phyloP scores from a whole-genome alignment of 2,888 invertebrate species.

The Salticus scenicus region DNA sequence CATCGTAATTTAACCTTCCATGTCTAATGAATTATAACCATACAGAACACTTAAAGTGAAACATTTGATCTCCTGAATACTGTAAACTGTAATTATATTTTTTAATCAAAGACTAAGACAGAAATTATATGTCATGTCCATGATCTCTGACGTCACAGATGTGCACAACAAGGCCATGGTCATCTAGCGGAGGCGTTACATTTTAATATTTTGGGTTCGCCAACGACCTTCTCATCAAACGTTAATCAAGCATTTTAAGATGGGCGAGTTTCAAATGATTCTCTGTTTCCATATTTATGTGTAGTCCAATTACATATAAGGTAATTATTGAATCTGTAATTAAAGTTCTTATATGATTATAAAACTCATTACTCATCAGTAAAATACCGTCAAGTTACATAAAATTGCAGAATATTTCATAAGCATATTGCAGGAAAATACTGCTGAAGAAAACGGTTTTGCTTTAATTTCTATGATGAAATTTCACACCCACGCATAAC shows the following conservation, averaged over 20 bases:
- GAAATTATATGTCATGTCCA: slow-evolving; percentile 37
- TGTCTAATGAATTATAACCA: slow-evolving; percentile 23
- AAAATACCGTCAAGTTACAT: not conserved
- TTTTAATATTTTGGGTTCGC: slow-evolving; percentile 18
- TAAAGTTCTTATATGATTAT: not conserved
- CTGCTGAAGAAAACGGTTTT: no score
- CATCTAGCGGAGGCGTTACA: slow-evolving; percentile 42
- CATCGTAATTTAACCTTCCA: slow-evolving; percentile 35
- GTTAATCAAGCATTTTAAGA: slow-evolving; percentile 1
- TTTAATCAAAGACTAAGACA: slow-evolving; percentile 40
- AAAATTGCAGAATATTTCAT: not conserved
- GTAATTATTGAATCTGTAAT: not conserved
- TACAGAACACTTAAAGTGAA: slow-evolving; percentile 27
- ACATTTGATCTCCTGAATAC: slow-evolving; percentile 9
- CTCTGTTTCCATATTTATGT: not conserved
- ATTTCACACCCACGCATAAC: no score
- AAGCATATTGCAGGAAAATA: no score
- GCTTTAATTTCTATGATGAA: no score
- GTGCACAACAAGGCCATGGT: slow-evolving; percentile 52
- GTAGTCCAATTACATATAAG: not conserved
- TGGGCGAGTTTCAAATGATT: not conserved
- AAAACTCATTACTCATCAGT: not conserved
- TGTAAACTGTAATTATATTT: slow-evolving; percentile 38
- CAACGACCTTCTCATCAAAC: slow-evolving; percentile 45
- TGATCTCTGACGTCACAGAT: slow-evolving; percentile 39